A percentile compares a stretch with the other conserved stretches of the same genome.
These are phyloP conservation scores for Philopedon plagiatum DNA, from an alignment of 2,888 invertebrate species.

Conservation along the genomic window DNA sequence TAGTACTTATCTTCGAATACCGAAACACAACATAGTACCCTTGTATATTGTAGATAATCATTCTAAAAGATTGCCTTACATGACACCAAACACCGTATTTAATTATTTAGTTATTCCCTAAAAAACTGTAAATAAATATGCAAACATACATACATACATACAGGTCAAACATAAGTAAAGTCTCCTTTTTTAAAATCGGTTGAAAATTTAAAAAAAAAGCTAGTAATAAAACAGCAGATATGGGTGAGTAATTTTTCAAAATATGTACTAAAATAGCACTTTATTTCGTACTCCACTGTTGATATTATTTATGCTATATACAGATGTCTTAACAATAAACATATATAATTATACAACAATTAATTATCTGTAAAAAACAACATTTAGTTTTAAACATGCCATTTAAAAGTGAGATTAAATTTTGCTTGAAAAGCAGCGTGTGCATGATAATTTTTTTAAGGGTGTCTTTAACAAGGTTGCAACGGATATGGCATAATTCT, in stretches of 20 bases:
- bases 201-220: no score
- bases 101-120: no score
- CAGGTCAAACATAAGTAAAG: no score
- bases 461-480: constrained; percentile 1
- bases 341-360: constrained; percentile 7
- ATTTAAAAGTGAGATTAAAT: not conserved
- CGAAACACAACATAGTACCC: no score
- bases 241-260: not conserved
- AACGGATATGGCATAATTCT: constrained; percentile 4
- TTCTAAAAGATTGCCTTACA: no score
- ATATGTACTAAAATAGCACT: not conserved
- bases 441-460: not conserved
- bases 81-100: no score
- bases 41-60: no score
- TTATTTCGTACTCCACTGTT: not conserved
- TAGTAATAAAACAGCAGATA: no score
- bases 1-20: no score
- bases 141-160: no score
- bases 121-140: no score
- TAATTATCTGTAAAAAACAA: constrained; percentile 16
- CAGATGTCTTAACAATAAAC: constrained; percentile 12
- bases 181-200: no score
- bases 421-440: not conserved
- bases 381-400: constrained; percentile 1
- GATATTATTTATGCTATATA: not conserved